Conservation (phyloP, 1,140 invertebrate genomes). For the Macrobrachium rosenbergii region DNA sequence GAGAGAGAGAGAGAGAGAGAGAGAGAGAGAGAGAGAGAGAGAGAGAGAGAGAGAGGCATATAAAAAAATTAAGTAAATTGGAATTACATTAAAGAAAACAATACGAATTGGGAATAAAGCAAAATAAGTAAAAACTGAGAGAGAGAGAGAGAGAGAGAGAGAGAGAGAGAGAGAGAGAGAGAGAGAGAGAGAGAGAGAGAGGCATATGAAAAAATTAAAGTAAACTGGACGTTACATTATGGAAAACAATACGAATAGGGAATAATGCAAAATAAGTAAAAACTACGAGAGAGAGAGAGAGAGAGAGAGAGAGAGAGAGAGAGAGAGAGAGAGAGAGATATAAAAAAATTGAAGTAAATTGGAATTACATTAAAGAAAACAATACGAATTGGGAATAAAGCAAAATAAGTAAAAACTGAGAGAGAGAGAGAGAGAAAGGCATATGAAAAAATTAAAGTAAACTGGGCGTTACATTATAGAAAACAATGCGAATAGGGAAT, state of each 20-base stretch:
- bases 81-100: background rate
- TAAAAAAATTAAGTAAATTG: background rate
- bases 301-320: background rate
- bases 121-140: background rate
- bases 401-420: background rate
- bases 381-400: background rate
- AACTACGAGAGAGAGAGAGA: background rate
- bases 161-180: background rate
- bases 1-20: conserved; percentile 1
- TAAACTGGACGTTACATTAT: background rate
- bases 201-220: background rate
- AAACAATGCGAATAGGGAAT: background rate
- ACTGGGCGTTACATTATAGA: background rate
- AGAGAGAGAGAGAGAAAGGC: conserved; percentile 5
- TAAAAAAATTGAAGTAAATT: background rate
- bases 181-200: background rate
- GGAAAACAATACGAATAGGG: background rate
- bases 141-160: background rate
- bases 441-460: background rate
- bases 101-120: background rate
- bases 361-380: background rate
- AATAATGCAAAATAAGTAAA: background rate
- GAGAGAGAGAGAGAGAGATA: background rate
- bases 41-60: background rate
- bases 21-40: background rate